phyloP scores from a whole-genome alignment of 1,140 invertebrate genomes.

The Achatina immaculata region DNA sequence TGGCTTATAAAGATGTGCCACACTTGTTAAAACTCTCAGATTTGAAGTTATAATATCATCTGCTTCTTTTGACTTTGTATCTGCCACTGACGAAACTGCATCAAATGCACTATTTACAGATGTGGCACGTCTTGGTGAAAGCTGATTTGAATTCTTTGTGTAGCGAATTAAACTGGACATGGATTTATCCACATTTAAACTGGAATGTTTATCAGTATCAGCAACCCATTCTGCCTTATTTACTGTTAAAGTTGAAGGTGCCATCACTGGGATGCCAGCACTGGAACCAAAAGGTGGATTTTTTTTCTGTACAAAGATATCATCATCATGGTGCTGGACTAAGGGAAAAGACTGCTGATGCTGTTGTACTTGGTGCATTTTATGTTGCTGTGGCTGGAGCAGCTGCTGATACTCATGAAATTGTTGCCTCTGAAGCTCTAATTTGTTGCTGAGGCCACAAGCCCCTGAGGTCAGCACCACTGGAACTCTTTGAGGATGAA shows the following conservation, averaged over 20 bases:
- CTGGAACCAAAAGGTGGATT: neutral
- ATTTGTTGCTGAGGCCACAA: neutral
- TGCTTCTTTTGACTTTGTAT: neutral
- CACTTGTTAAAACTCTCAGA: neutral
- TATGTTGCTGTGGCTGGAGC: neutral
- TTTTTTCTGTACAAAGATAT: neutral
- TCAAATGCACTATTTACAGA: neutral
- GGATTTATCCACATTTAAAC: neutral
- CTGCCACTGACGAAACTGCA: neutral
- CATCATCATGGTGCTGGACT: neutral
- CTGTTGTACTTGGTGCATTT: neutral
- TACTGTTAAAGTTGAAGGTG: neutral
- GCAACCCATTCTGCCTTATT: neutral
- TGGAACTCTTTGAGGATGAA: neutral
- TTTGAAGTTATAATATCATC: no score
- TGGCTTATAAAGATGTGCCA: neutral
- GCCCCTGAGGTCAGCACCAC: slow-evolving; percentile 1
- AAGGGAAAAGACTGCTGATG: neutral
- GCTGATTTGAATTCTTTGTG: neutral
- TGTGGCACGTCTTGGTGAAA: neutral
- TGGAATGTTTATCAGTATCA: neutral
- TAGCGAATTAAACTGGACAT: neutral
- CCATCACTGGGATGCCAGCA: neutral
- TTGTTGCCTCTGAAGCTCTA: neutral
- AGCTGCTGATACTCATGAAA: neutral